Conservation (phyloP, 2,797 vertebrate species). For the Xenentodon cancila region DNA sequence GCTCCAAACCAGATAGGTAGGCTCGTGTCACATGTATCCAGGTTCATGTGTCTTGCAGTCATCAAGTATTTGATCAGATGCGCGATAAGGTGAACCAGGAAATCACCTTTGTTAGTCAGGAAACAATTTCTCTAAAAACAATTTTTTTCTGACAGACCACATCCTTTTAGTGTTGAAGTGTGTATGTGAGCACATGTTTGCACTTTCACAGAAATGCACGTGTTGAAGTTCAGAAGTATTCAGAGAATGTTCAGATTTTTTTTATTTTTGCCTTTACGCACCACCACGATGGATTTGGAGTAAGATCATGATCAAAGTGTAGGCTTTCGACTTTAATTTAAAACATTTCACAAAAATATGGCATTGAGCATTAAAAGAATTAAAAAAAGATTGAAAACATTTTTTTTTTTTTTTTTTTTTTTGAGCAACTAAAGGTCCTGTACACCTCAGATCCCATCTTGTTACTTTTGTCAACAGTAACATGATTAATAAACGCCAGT, state of each 20-base stretch:
- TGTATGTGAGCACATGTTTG: not conserved
- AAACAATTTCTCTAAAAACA: slow-evolving; percentile 32
- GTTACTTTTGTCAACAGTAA: no score
- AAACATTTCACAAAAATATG: no score
- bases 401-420: no score
- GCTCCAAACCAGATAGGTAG: slow-evolving; percentile 4
- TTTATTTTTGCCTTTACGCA: not conserved
- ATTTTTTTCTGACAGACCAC: slow-evolving; percentile 34
- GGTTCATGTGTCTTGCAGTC: slow-evolving; percentile 8
- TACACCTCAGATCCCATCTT: no score
- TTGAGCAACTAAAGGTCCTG: no score
- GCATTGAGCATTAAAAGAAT: no score
- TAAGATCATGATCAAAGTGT: no score
- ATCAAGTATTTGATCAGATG: slow-evolving; percentile 34
- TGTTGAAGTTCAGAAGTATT: not conserved
- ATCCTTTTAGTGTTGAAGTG: slow-evolving; percentile 32
- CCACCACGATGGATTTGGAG: no score
- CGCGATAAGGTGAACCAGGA: slow-evolving; percentile 26
- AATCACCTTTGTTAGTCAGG: slow-evolving; percentile 58
- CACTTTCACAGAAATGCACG: not conserved
- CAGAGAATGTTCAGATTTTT: not conserved
- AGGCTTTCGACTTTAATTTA: no score
- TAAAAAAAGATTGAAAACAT: no score
- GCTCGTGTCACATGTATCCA: slow-evolving; percentile 19
- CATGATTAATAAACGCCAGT: no score